Evolutionary conservation across 2,113 vertebrate species (phyloP).

Genomic region (Morone saxatilis): DNA sequence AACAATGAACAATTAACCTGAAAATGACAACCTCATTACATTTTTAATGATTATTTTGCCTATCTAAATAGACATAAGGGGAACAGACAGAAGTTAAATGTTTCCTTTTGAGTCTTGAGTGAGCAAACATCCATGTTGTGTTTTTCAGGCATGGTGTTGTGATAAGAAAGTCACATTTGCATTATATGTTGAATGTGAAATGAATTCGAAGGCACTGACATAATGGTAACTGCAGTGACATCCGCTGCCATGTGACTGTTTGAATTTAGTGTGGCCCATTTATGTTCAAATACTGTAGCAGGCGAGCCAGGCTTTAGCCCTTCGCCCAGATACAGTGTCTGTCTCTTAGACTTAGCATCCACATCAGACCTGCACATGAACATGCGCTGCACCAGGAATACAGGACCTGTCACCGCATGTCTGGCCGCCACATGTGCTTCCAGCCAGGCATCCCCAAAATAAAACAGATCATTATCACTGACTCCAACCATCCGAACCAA

Average conservation of each 20-base stretch:
- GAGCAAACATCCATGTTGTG: background rate
- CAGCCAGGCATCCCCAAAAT: slow-evolving; percentile 75
- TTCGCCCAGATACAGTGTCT: slow-evolving; percentile 66
- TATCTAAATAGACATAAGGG: background rate
- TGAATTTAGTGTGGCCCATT: slow-evolving; percentile 61
- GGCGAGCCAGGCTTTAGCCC: slow-evolving; percentile 63
- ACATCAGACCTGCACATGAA: slow-evolving; percentile 74
- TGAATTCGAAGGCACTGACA: slow-evolving; percentile 39
- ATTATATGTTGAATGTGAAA: slow-evolving; percentile 13
- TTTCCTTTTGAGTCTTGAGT: slow-evolving; percentile 1
- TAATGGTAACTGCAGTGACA: slow-evolving; percentile 38
- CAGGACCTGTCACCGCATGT: slow-evolving; percentile 79
- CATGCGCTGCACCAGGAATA: slow-evolving; percentile 68
- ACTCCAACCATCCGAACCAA: slow-evolving; percentile 51
- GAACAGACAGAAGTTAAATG: background rate
- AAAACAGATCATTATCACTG: slow-evolving; percentile 78
- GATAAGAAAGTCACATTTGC: slow-evolving; percentile 40
- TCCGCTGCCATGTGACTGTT: slow-evolving; percentile 55
- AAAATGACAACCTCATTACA: background rate
- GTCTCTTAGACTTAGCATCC: slow-evolving; percentile 78
- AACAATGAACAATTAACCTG: background rate
- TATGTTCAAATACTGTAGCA: slow-evolving; percentile 44
- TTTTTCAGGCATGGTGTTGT: slow-evolving; percentile 23
- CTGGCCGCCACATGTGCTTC: slow-evolving; percentile 63
- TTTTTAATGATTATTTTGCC: background rate